A percentile compares a stretch with the other conserved stretches of the same genome.
phyloP scores from a whole-genome alignment of 2,888 invertebrate genomes.

The Schrankia costaestrigalis region DNA sequence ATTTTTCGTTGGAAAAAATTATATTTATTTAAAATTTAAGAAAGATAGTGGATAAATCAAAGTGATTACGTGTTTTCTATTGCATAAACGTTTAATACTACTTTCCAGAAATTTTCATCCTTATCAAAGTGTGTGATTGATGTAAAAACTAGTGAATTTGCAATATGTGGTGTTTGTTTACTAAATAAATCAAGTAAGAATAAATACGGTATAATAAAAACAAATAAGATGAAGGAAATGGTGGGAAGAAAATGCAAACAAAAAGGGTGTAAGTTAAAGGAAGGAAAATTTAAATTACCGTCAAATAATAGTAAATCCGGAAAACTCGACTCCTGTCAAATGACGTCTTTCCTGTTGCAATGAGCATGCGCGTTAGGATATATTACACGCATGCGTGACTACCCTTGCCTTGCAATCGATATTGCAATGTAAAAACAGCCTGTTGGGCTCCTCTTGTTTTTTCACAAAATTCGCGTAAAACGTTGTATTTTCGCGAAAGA shows the following conservation, averaged over 20 bases:
- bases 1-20: no score
- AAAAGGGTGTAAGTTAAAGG: constrained; percentile 18
- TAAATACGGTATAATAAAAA: no score
- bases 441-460: constrained; percentile 63
- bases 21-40: no score
- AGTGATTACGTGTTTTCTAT: no score
- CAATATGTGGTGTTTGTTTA: no score
- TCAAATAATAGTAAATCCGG: constrained; percentile 29
- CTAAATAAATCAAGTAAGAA: no score
- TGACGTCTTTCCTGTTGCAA: constrained; percentile 61
- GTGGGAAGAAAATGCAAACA: constrained; percentile 2
- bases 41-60: no score
- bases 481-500: constrained; percentile 41
- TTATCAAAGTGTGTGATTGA: no score
- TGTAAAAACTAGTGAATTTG: no score
- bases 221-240: no score
- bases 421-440: constrained; percentile 72
- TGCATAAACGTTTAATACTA: no score
- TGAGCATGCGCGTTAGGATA: constrained; percentile 29
- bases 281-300: constrained; percentile 16
- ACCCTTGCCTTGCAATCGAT: constrained; percentile 59
- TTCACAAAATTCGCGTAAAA: constrained; percentile 44
- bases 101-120: no score
- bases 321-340: constrained; percentile 50
- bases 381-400: constrained; percentile 54